A percentile compares a stretch with the other conserved stretches of the same genome.
Conservation (phyloP, 1,140 invertebrate species). For the Drosophila lacteicornis region DNA sequence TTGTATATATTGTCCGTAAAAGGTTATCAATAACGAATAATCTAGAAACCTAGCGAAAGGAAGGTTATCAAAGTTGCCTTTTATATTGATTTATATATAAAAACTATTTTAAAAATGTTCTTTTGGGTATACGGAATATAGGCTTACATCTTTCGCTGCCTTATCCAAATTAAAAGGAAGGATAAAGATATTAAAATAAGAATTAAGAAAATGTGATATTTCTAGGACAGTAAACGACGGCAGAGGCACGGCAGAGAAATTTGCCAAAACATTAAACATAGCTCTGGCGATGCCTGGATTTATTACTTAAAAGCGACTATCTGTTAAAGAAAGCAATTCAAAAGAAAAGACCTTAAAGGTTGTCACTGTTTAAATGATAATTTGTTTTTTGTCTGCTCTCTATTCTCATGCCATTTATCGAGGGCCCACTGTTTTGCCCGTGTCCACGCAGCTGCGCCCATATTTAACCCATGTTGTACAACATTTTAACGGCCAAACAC, state of each 20-base stretch:
- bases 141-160: too few relatives aligned
- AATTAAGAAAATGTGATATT: too few relatives aligned
- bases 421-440: slow-evolving; percentile 22
- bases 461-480: slow-evolving; percentile 54
- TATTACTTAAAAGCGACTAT: too few relatives aligned
- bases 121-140: background rate
- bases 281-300: too few relatives aligned
- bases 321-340: too few relatives aligned
- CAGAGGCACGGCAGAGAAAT: too few relatives aligned
- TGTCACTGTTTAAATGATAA: background rate
- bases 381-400: background rate
- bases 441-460: slow-evolving; percentile 39
- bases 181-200: too few relatives aligned
- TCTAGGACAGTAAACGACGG: too few relatives aligned
- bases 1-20: background rate
- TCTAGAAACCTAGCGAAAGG: background rate
- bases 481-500: slow-evolving; percentile 49
- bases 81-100: background rate
- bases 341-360: too few relatives aligned
- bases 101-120: background rate
- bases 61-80: background rate
- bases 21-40: background rate
- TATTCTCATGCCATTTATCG: background rate
- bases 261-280: too few relatives aligned
- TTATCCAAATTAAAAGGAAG: too few relatives aligned